Evolutionary conservation across 2,888 invertebrate species (phyloP).

Genomic region (Altica lythri): DNA sequence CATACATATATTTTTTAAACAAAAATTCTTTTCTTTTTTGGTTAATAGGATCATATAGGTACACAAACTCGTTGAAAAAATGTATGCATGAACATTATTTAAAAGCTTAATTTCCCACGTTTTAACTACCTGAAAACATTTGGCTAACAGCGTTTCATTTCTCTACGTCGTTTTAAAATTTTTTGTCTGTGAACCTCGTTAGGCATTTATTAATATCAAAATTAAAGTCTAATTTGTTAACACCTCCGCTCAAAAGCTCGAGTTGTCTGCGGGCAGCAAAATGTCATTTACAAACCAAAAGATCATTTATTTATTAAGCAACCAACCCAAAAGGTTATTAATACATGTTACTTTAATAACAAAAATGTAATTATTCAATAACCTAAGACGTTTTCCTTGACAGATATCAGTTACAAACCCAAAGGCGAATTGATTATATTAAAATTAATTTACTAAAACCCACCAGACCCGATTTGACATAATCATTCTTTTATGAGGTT

Average conservation of each 20-base stretch:
- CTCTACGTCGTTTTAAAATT: constrained; percentile 3
- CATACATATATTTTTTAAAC: too few species aligned
- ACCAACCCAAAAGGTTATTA: constrained; percentile 4
- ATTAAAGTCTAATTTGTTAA: too few species aligned
- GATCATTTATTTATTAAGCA: constrained; percentile 8
- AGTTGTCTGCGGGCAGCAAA: not conserved
- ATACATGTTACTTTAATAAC: constrained; percentile 4
- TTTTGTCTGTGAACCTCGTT: too few species aligned
- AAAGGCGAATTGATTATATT: constrained; percentile 7
- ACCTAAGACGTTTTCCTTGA: not conserved
- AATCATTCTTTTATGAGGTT: constrained; percentile 18
- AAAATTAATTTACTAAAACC: constrained; percentile 20
- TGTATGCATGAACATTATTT: not conserved
- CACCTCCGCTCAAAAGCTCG: not conserved
- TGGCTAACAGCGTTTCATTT: constrained; percentile 1
- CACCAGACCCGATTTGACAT: constrained; percentile 17
- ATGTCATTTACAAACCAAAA: not conserved
- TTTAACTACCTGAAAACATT: constrained; percentile 9
- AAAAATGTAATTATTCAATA: constrained; percentile 8
- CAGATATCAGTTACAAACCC: constrained; percentile 6
- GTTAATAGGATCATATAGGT: too few species aligned
- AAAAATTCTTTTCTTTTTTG: too few species aligned
- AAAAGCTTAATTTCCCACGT: constrained; percentile 1
- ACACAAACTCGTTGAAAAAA: constrained; percentile 5
- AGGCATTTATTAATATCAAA: too few species aligned